These are phyloP conservation scores for Trogon surrucura DNA, from an alignment of 2,113 vertebrate genomes.

Conservation along the genomic window DNA sequence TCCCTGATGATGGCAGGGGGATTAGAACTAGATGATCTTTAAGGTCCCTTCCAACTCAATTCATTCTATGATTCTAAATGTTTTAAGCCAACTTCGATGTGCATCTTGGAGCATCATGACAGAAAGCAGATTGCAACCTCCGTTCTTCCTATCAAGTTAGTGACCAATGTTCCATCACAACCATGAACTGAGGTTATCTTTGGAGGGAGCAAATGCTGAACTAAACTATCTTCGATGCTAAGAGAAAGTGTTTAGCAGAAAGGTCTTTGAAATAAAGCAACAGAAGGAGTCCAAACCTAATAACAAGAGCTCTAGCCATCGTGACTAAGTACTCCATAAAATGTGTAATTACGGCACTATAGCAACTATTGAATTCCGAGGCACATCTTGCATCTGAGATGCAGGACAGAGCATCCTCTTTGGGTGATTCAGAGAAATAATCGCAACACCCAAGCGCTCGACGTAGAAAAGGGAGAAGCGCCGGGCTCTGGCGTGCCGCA, in stretches of 20 bases:
- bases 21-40: no score
- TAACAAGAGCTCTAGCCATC: constrained; percentile 27
- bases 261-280: constrained; percentile 22
- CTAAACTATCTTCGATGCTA: not conserved
- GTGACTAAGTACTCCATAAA: constrained; percentile 44
- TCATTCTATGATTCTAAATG: no score
- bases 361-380: constrained; percentile 60
- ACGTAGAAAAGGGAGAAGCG: not conserved
- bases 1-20: no score
- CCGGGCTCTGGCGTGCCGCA: rapidly evolving
- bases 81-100: not conserved
- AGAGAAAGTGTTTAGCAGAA: not conserved
- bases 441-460: not conserved
- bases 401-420: constrained; percentile 47
- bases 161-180: not conserved
- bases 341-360: constrained; percentile 54
- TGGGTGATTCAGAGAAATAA: constrained; percentile 34
- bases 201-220: not conserved
- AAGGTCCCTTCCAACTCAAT: no score
- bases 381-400: constrained; percentile 35
- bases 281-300: constrained; percentile 28
- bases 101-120: not conserved
- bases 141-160: not conserved
- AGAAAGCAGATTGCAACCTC: not conserved
- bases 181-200: not conserved